Evolutionary conservation across 1,140 invertebrate genomes (phyloP), one percentile per base, ranked within the genome.

Genomic region (Drosophila lacertosa): DNA sequence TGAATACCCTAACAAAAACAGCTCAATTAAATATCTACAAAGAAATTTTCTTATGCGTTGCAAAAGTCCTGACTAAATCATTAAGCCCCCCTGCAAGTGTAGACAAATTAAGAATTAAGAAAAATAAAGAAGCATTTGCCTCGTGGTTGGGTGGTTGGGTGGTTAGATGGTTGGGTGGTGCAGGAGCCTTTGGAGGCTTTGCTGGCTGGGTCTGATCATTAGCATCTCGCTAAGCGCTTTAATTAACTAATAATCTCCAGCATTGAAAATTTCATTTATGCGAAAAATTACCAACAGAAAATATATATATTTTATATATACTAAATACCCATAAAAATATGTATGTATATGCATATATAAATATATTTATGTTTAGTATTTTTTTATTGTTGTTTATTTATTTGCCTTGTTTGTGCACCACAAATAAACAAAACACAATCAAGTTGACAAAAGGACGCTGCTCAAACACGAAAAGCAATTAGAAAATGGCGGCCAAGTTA

Each of bases 401-500:
- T 13, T 15, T 29, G 13, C 20, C 15, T 47, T n/a, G 13, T 44
- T 24, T 54, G 16, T 13, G 9, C 15, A 13, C 26, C 60, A 57
- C 51, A 63, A 69, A 32, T 33, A 67, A 67, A 63, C 51, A 70
- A 68, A 86, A 74, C 82, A 81, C 81, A 86, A 88, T 86, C 70
- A 86, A 88, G 80, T 86, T 88, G 86, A 88, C 77, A 86, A 86
- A 82, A 86, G 68, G 63, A 55, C 39, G 48, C 58, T 65, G 54
- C 54, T 53, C 77, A 86, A 77, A 84, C 74, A 71, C 79, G 74
- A 78, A 78, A 82, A 83, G 79, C 79, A 82, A 82, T 82, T 82
- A 82, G 79, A 86, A 86, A 86, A 88, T 86, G 77, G 66, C 73
- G 62, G 66, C 73, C 81, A 80, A 84, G 81, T 84, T 84, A 84